Percentiles rank a stretch among this genome's conserved stretches.
Evolutionary conservation across 2,888 invertebrate genomes (phyloP).

Genomic region (Colostygia pectinataria): DNA sequence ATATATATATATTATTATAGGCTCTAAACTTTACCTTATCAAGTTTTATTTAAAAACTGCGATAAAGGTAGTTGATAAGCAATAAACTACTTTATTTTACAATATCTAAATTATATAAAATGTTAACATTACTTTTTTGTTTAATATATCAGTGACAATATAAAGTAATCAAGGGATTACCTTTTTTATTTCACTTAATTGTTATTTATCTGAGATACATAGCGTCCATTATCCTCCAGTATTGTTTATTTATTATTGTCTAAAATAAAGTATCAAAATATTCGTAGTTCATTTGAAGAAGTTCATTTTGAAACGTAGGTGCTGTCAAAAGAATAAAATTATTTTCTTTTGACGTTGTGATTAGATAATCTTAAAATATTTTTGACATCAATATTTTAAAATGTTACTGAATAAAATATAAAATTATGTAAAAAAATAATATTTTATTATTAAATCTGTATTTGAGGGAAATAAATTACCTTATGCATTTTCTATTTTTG

Average conservation of each 20-base stretch:
- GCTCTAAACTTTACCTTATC: slow-evolving; percentile 19
- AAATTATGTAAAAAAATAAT: slow-evolving; percentile 9
- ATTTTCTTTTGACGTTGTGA: slow-evolving; percentile 30
- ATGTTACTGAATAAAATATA: slow-evolving; percentile 30
- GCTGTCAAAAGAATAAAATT: slow-evolving; percentile 43
- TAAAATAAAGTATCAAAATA: slow-evolving; percentile 23
- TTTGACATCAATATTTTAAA: slow-evolving; percentile 27
- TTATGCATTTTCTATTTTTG: slow-evolving; percentile 28
- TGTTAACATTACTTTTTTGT: not conserved
- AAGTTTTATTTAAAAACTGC: slow-evolving; percentile 23
- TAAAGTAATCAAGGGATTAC: slow-evolving; percentile 19
- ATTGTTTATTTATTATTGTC: slow-evolving; percentile 30
- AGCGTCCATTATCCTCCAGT: slow-evolving; percentile 27
- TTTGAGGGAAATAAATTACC: not conserved
- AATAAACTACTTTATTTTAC: not conserved
- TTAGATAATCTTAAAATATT: slow-evolving; percentile 28
- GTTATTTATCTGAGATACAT: slow-evolving; percentile 13
- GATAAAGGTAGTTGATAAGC: slow-evolving; percentile 16
- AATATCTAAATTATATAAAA: not conserved
- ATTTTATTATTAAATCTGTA: slow-evolving; percentile 4
- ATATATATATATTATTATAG: not conserved
- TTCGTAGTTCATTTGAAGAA: slow-evolving; percentile 55
- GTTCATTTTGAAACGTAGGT: slow-evolving; percentile 57
- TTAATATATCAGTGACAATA: slow-evolving; percentile 14
- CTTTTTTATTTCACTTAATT: slow-evolving; percentile 13